phyloP scores from a whole-genome alignment of 92 coral and sea anemone species.

The Metridium senile region DNA sequence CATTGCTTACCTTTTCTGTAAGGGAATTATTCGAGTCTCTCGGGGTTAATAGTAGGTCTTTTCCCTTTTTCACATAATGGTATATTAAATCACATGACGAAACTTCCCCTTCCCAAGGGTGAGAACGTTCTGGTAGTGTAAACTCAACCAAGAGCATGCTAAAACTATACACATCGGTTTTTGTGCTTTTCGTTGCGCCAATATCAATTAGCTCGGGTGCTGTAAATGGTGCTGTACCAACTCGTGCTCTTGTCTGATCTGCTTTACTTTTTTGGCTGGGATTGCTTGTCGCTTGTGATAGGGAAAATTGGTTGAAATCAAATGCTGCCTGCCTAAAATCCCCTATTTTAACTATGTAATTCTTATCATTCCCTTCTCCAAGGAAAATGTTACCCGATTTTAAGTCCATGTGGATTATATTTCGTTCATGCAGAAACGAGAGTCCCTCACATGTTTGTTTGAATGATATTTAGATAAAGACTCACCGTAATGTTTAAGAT shows the following conservation, averaged over 20 bases:
- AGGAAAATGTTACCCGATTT: no score
- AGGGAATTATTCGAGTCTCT: neutral
- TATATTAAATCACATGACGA: slow-evolving; percentile 28
- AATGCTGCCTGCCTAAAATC: slow-evolving; percentile 46
- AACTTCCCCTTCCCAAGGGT: slow-evolving; percentile 50
- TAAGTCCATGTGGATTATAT: no score
- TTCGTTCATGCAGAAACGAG: no score
- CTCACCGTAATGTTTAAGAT: no score
- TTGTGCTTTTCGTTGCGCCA: slow-evolving; percentile 23
- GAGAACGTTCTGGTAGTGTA: slow-evolving; percentile 17
- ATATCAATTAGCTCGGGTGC: slow-evolving; percentile 37
- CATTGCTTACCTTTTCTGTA: neutral
- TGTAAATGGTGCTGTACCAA: no score
- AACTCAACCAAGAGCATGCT: slow-evolving; percentile 29
- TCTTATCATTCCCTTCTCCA: neutral
- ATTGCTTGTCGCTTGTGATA: no score
- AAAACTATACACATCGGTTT: slow-evolving; percentile 41
- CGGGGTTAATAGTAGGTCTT: no score
- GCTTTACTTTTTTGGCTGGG: no score
- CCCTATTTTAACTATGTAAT: slow-evolving; percentile 35
- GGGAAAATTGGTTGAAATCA: slow-evolving; percentile 12
- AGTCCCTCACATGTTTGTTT: no score
- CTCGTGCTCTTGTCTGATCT: no score
- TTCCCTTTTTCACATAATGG: slow-evolving; percentile 37
- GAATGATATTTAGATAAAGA: no score